Conservation (phyloP, 2,888 invertebrate species). For the Heliconius charithonia region DNA sequence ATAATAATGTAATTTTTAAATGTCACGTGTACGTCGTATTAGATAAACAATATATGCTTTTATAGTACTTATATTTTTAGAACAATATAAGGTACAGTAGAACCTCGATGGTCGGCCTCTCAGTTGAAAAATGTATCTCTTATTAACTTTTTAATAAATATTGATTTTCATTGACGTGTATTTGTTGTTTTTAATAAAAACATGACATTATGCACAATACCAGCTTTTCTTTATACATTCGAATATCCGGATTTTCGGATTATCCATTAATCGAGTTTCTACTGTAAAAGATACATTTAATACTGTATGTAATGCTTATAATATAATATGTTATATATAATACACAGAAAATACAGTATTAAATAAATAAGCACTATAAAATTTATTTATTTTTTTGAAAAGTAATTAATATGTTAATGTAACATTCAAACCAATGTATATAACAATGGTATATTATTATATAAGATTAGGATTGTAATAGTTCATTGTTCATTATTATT, state of each 20-base stretch:
- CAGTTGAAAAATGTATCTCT: too few species aligned
- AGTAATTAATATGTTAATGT: background rate
- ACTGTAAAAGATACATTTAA: background rate
- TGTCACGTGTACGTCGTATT: background rate
- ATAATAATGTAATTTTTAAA: conserved; percentile 45
- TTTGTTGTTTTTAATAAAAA: too few species aligned
- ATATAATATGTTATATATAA: background rate
- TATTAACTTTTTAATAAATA: too few species aligned
- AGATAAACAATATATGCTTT: background rate
- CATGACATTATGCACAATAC: too few species aligned
- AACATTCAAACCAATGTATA: background rate
- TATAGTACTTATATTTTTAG: background rate
- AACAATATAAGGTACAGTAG: background rate
- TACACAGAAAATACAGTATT: background rate
- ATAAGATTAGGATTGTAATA: background rate
- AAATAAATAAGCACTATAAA: background rate
- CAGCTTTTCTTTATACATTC: too few species aligned
- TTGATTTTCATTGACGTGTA: too few species aligned
- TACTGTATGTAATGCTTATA: background rate
- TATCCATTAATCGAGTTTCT: too few species aligned
- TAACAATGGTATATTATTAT: conserved; percentile 18
- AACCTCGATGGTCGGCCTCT: too few species aligned
- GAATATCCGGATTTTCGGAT: too few species aligned
- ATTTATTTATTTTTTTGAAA: background rate
- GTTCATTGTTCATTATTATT: conserved; percentile 9